A percentile compares a stretch with the other conserved stretches of the same genome.
Conservation (phyloP, 2,888 invertebrate genomes). For the Torymus aiolomorphi region DNA sequence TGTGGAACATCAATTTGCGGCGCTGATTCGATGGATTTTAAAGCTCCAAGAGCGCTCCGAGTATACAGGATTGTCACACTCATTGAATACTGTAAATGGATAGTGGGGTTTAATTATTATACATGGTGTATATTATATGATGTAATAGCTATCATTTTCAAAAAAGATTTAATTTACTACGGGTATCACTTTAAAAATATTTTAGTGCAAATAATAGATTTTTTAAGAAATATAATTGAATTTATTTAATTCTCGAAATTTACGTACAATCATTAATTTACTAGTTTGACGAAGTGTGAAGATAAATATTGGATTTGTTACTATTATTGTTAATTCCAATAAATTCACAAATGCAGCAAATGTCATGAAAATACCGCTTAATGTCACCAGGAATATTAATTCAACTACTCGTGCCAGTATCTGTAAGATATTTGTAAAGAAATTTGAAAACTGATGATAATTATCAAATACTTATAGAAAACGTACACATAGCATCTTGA, state of each 20-base stretch:
- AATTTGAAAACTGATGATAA: background rate
- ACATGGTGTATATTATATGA: no score
- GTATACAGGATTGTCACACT: constrained; percentile 11
- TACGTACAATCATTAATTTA: constrained; percentile 66
- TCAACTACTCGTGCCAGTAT: constrained; percentile 58
- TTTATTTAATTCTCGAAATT: background rate
- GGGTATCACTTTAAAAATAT: background rate
- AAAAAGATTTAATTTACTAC: background rate
- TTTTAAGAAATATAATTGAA: background rate
- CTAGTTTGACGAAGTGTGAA: constrained; percentile 61
- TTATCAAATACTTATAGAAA: no score
- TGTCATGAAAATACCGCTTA: constrained; percentile 64
- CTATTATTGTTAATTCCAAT: constrained; percentile 62
- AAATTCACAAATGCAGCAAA: constrained; percentile 64
- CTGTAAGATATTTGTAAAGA: constrained; percentile 54
- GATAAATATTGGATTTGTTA: constrained; percentile 62
- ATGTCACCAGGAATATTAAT: constrained; percentile 60
- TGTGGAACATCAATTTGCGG: background rate
- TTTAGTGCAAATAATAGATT: background rate
- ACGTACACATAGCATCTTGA: no score
- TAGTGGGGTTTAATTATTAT: no score
- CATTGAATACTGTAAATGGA: constrained; percentile 22
- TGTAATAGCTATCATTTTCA: no score
- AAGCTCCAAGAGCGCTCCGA: constrained; percentile 5
- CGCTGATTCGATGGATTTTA: background rate